Percentiles rank a stretch among this genome's conserved stretches.
Conservation (phyloP, 2,797 vertebrate species). For the Phalanger gymnotis region DNA sequence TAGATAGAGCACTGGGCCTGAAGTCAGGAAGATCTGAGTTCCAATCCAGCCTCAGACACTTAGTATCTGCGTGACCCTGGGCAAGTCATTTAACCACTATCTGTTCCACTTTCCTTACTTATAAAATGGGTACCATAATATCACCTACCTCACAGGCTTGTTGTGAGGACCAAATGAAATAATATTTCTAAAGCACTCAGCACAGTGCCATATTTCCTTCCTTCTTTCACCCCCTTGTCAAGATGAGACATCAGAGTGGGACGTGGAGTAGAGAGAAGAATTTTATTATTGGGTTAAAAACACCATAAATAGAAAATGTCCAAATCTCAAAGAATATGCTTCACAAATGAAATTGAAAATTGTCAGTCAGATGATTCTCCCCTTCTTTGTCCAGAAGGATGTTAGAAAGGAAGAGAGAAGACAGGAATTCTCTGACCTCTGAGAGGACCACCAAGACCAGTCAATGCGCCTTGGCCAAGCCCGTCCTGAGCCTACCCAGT, state of each 20-base stretch:
- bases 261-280: not conserved
- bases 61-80: not conserved
- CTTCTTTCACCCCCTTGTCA: not conserved
- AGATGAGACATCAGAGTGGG: not conserved
- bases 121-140: not conserved
- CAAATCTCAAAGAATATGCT: not conserved
- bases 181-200: not conserved
- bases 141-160: not conserved
- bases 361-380: not conserved
- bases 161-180: not conserved
- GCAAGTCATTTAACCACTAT: not conserved
- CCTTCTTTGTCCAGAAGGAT: not conserved
- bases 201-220: not conserved
- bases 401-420: not conserved
- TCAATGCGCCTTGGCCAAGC: not conserved
- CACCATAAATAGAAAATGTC: not conserved
- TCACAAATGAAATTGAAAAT: not conserved
- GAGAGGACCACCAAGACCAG: rapidly evolving
- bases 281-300: not conserved
- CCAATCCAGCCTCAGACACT: not conserved
- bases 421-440: not conserved
- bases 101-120: not conserved
- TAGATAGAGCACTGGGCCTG: not conserved
- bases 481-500: not conserved
- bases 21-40: not conserved